Conservation (phyloP, 2,888 invertebrate species). For the Tenodera sinensis region DNA sequence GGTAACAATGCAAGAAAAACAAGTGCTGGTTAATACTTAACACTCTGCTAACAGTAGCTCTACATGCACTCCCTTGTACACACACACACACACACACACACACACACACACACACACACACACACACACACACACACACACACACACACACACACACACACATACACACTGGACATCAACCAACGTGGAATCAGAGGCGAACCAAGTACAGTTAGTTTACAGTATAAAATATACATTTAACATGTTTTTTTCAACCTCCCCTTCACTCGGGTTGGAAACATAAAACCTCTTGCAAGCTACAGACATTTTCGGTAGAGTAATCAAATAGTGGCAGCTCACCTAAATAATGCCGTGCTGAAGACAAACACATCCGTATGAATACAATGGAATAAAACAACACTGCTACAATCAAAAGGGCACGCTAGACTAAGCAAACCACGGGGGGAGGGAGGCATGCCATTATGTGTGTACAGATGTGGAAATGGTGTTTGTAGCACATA, state of each 20-base stretch:
- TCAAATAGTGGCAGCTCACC: slow-evolving; percentile 7
- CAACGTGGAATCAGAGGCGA: slow-evolving; percentile 3
- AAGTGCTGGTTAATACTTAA: slow-evolving; percentile 9
- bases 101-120: too few species aligned
- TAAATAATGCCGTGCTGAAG: slow-evolving; percentile 12
- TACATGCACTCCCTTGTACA: not conserved
- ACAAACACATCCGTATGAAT: slow-evolving; percentile 14
- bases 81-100: too few species aligned
- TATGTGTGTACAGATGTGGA: not conserved
- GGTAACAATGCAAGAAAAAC: slow-evolving; percentile 12
- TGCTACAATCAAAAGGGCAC: not conserved
- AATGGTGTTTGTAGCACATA: not conserved
- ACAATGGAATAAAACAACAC: slow-evolving; percentile 14
- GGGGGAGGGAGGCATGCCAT: not conserved
- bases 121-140: too few species aligned
- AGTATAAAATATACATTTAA: slow-evolving; percentile 14
- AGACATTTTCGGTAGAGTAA: slow-evolving; percentile 16
- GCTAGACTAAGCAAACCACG: slow-evolving; percentile 4
- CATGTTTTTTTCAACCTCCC: not conserved
- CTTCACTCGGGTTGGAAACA: not conserved
- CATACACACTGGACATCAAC: slow-evolving; percentile 5
- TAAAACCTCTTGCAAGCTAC: slow-evolving; percentile 6
- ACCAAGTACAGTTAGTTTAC: not conserved
- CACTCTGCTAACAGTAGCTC: slow-evolving; percentile 1
- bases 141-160: too few species aligned